Conservation (phyloP, 2,888 invertebrate genomes). For the Neoascia interrupta region DNA sequence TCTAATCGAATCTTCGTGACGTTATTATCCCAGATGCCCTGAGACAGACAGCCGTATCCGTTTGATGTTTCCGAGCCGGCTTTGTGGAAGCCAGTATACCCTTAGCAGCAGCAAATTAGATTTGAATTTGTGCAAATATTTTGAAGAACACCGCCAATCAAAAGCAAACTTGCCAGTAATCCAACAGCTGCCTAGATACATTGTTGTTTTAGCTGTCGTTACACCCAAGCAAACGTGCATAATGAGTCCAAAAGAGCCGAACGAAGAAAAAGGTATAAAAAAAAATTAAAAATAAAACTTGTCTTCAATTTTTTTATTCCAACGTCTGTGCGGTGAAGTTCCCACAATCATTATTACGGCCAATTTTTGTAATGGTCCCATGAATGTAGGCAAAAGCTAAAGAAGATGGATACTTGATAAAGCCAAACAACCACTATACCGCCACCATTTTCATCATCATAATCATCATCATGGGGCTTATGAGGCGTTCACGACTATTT, state of each 20-base stretch:
- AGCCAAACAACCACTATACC: constrained; percentile 3
- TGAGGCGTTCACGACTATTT: constrained; percentile 61
- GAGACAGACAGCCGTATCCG: constrained; percentile 45
- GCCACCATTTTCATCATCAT: constrained; percentile 28
- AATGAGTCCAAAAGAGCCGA: not conserved
- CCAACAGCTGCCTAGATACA: no score
- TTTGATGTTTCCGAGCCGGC: constrained; percentile 58
- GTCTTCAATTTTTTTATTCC: not conserved
- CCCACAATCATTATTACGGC: constrained; percentile 69
- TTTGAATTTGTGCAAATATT: constrained; percentile 69
- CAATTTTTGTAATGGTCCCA: constrained; percentile 65
- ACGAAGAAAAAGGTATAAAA: not conserved
- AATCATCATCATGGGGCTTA: constrained; percentile 22
- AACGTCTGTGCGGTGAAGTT: constrained; percentile 51
- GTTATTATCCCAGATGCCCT: constrained; percentile 68
- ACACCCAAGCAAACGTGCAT: not conserved
- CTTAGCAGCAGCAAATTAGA: constrained; percentile 60
- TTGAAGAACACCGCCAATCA: constrained; percentile 68
- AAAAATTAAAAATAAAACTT: not conserved
- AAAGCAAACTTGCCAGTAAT: no score
- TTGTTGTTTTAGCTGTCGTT: constrained; percentile 20
- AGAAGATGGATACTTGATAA: constrained; percentile 37
- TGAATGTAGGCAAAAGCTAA: constrained; percentile 52
- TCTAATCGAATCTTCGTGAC: constrained; percentile 68
- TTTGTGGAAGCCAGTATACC: not conserved